Percentiles rank a stretch among this genome's conserved stretches.
These are phyloP conservation scores for Drosophila sulfurigaster DNA, from an alignment of 1,140 invertebrate species.

Conservation along the genomic window DNA sequence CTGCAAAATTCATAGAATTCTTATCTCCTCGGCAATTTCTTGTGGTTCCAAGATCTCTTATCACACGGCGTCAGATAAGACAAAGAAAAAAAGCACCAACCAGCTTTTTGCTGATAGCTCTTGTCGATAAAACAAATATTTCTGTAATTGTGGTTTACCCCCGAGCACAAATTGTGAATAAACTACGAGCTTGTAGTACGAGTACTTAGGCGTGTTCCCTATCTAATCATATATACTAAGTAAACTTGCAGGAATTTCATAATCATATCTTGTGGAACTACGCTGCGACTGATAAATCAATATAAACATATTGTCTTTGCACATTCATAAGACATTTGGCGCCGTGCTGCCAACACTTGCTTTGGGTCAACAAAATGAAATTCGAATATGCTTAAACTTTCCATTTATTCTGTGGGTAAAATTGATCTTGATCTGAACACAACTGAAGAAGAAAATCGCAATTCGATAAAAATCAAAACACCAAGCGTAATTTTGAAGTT, in stretches of 20 bases:
- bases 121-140: slow-evolving; percentile 65
- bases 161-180: slow-evolving; percentile 2
- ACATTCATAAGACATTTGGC: slow-evolving; percentile 24
- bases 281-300: slow-evolving; percentile 41
- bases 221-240: slow-evolving; percentile 61
- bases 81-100: slow-evolving; percentile 4
- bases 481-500: too few relatives aligned
- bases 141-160: slow-evolving; percentile 63
- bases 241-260: slow-evolving; percentile 43
- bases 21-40: slow-evolving; percentile 51
- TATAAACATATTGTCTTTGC: slow-evolving; percentile 20
- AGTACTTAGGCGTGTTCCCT: slow-evolving; percentile 38
- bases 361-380: slow-evolving; percentile 4
- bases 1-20: slow-evolving; percentile 25
- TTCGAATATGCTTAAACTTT: background rate
- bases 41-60: slow-evolving; percentile 23
- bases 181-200: slow-evolving; percentile 21
- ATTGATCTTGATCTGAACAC: background rate
- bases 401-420: background rate
- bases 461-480: too few relatives aligned
- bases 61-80: slow-evolving; percentile 59
- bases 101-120: slow-evolving; percentile 32
- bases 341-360: slow-evolving; percentile 40
- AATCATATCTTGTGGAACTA: slow-evolving; percentile 41
- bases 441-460: too few relatives aligned